Base-by-base conservation (phyloP, 2,888 invertebrate species). In the Drosophila prostipennis region DNA sequence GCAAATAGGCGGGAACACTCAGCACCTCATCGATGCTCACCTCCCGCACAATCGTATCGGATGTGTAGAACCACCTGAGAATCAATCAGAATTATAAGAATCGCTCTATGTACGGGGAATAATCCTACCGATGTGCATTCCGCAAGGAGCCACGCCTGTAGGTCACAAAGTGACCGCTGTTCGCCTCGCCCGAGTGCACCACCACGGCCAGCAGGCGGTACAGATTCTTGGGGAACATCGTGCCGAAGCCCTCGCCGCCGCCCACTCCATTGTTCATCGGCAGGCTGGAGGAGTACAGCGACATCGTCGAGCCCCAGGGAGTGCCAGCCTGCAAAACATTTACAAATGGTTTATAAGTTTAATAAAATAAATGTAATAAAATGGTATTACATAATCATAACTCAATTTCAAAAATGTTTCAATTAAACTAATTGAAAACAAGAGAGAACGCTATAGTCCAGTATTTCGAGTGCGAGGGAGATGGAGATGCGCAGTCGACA, bases 101-200 rank as follows among this genome's bases (percentile, higher is more conserved):
- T 19, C 16, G 6, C 19, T n/a, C 19, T 10, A 4, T 3, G 11
- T 32, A 6, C 0, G 11, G 10, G 3, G 26, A 6, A 26, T 26
- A 26, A 2, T 39, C 64, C 76, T 76, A 92, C 92, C 91, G 89
- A 71, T 92, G 92, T 8, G 91, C 90, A 76, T 91, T 92, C 16
- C 92, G 77, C 26, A 92, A 76, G 40, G 92, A 91, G 8, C 96
- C 96, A 14, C 97, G 94, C 69, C 98, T 93, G 92, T 98, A 98
- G 48, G 98, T 98, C 70, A 98, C 96, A 93, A 98, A 99, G 93
- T 99, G 99, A 1, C 99, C 99, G 49, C 96, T 96, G 90, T 96
- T 95, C 10, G 96, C 96, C 51, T 96, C 96, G 3, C 98, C 98
- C 75, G 96, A 94, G 93, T 98, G 98, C 74, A 97, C 97, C 49